Base-by-base conservation (phyloP, 2,113 vertebrate species). In the Myotis lucifugus region DNA sequence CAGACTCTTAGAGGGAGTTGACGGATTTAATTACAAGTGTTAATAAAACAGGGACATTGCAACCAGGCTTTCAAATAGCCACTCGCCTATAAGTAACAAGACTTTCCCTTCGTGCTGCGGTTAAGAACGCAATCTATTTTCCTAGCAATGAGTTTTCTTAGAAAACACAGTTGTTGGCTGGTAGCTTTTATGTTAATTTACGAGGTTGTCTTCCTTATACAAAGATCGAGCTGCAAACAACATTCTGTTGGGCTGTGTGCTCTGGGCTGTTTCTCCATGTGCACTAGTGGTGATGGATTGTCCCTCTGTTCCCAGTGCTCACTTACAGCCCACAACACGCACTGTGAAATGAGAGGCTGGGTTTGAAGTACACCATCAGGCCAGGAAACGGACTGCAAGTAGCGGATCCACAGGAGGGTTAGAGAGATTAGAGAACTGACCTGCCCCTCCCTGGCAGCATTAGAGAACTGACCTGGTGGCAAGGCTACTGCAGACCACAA, bases 11-110 rank as follows among this genome's bases (percentile, higher is more conserved):
- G 93, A 93, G 70, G 61, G 95, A 97, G 97, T 90, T 96, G 96
- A 97, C 50, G 74, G 96, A 96, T 97, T 96, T 96, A 96, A 97
- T 96, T 96, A 95, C 88, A 97, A 97, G 97, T 97, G 97, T 97
- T 92, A 96, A 96, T 94, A 95, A 96, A 97, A 97, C 96, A 97
- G 93, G 96, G 79, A 97, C 95, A 93, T 96, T 95, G 96, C 96
- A 95, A 93, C 97, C 97, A 97, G 97, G 96, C 97, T 97, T 97
- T 92, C 93, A 92, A 95, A 94, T 96, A 97, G 96, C 94, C 95
- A 91, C 97, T 96, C 42, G 92, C 92, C 95, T 95, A 25, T 70
- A 94, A 88, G 69, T 54, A 88, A 93, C 88, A 72, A 90, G 88
- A 74, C 86, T 94, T 79, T 40, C 59, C 52, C 59, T 93, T 93